Evolutionary conservation across 2,888 invertebrate species (phyloP).

Genomic region (Agonum fuliginosum): DNA sequence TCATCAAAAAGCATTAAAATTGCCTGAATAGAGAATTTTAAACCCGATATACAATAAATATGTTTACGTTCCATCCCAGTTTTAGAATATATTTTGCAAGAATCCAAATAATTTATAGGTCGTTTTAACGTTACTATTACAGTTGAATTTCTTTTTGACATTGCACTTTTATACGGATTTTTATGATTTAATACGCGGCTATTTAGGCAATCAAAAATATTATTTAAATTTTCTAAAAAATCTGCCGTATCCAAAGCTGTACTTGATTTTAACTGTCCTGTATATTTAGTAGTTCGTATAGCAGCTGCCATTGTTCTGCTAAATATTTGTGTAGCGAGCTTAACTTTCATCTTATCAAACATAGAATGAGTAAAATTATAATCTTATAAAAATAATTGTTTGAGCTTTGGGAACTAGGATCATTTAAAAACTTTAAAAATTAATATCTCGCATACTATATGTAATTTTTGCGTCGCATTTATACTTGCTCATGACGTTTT

Average conservation of each 20-base stretch:
- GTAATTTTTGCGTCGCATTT: too few relatives aligned
- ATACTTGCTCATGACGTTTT: too few relatives aligned
- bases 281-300: not conserved
- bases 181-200: not conserved
- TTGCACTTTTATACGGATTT: not conserved
- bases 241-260: constrained; percentile 18
- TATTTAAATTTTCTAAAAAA: constrained; percentile 9
- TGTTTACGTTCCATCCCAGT: not conserved
- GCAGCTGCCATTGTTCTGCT: constrained; percentile 13
- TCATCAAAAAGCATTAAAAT: too few relatives aligned
- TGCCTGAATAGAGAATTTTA: too few relatives aligned
- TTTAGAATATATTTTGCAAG: not conserved
- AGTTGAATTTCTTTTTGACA: not conserved
- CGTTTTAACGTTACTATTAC: not conserved
- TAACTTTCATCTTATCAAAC: constrained; percentile 24
- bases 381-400: too few relatives aligned
- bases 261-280: not conserved
- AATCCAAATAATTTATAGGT: not conserved
- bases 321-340: constrained; percentile 10
- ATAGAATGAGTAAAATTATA: too few relatives aligned
- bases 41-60: not conserved
- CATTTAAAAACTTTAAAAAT: too few relatives aligned
- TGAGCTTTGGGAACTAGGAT: too few relatives aligned
- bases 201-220: constrained; percentile 31
- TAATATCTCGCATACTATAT: too few relatives aligned